Evolutionary conservation across 2,888 invertebrate species (phyloP).

Genomic region (Diplolepis rosae): DNA sequence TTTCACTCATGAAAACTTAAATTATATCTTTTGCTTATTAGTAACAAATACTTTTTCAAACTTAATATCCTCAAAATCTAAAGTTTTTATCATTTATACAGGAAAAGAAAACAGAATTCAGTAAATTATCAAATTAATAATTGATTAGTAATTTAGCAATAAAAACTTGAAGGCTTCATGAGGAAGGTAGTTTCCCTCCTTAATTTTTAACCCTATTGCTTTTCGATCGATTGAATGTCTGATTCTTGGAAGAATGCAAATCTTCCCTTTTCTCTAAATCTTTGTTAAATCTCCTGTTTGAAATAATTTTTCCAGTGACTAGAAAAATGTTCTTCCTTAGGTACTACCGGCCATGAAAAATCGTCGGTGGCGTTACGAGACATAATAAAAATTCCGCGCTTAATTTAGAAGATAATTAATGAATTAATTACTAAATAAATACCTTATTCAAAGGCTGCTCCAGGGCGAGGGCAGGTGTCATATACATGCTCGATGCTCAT

Average conservation of each 20-base stretch:
- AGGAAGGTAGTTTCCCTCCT: background rate
- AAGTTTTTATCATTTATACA: too few species aligned
- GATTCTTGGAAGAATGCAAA: background rate
- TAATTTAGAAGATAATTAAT: background rate
- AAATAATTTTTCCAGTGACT: background rate
- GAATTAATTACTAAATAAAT: constrained; percentile 13
- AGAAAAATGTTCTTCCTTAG: background rate
- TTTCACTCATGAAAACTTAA: background rate
- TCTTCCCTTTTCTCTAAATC: background rate
- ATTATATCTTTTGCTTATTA: background rate
- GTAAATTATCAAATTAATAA: background rate
- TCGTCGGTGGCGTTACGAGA: background rate
- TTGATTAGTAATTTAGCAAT: background rate
- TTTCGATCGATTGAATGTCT: background rate
- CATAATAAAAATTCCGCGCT: background rate
- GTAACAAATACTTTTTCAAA: too few species aligned
- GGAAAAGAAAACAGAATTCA: too few species aligned
- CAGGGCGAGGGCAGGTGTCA: background rate
- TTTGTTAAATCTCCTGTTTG: background rate
- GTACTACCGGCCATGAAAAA: background rate
- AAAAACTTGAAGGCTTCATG: background rate
- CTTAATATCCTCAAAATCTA: too few species aligned
- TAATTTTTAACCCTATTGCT: background rate
- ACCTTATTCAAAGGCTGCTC: constrained; percentile 8
- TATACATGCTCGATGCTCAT: constrained; percentile 23